Evolutionary conservation across 2,113 vertebrate species (phyloP), one percentile per base, ranked within the genome.

Genomic region (Pygathrix nemaeus): DNA sequence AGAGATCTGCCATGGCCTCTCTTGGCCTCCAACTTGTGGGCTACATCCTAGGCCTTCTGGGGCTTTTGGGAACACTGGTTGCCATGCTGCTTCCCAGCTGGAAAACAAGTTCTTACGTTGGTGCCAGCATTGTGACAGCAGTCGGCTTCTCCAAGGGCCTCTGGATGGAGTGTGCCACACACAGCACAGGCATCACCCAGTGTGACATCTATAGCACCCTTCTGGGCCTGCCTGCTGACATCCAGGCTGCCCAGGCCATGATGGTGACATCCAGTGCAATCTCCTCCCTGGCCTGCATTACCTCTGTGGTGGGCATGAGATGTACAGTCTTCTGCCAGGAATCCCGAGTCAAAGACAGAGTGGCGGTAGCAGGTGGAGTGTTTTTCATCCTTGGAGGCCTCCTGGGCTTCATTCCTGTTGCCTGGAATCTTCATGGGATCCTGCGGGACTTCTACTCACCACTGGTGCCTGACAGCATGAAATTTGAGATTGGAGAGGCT

Each of bases 131-230:
- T 1, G 99, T 99, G 87, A 99, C 99, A 0, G 99, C 99, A 0
- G 99, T 99, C 48, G 98, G 98, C 94, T 99, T 99, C 98, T 99
- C 99, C 98, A 99, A 99, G 96, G 99, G 99, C 45, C 99, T 99
- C 78, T 99, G 99, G 99, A 99, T 99, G 99, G 99, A 99, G 93
- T 99, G 99, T 0, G 99, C 99, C 68, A 99, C 99, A 0, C 99
- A 99, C 97, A 99, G 99, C 99, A 99, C 99, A 0, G 99, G 99
- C 18, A 99, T 99, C 98, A 99, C 99, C 75, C 99, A 99, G 93
- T 99, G 99, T 0, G 99, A 99, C 93, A 99, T 99, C 98, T 99
- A 99, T 99, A 99, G 99, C 98, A 99, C 99, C 8, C 99, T 99
- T 97, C 99, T 99, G 91, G 99, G 99, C 40, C 98, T 99, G 92